Evolutionary conservation across 2,113 vertebrate genomes (phyloP).

Genomic region (Opisthocomus hoazin): DNA sequence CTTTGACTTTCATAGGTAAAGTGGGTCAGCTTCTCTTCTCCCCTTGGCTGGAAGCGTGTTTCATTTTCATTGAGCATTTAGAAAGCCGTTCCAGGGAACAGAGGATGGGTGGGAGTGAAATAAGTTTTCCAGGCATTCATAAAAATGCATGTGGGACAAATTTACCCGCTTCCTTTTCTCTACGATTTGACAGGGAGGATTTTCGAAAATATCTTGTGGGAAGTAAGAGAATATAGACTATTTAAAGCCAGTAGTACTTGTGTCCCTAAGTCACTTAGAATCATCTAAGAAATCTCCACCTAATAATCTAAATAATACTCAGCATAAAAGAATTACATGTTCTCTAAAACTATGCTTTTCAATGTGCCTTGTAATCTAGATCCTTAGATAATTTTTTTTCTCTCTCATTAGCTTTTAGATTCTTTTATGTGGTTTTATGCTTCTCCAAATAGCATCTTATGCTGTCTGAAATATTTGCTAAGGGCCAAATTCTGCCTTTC

Average conservation of each 20-base stretch:
- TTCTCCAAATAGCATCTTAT: slow-evolving; percentile 34
- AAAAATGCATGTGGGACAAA: slow-evolving; percentile 49
- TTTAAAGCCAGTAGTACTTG: background rate
- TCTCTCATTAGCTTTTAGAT: slow-evolving; percentile 48
- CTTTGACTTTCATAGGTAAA: background rate
- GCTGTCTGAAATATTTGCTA: slow-evolving; percentile 51
- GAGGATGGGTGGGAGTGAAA: slow-evolving; percentile 13
- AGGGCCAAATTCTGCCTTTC: slow-evolving; percentile 45
- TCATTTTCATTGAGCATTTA: background rate
- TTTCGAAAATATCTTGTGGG: slow-evolving; percentile 20
- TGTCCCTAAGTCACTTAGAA: slow-evolving; percentile 17
- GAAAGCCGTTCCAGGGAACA: background rate
- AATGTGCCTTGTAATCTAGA: slow-evolving; percentile 13
- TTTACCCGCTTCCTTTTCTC: background rate
- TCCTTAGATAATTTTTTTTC: background rate
- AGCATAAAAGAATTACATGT: background rate
- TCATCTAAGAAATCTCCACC: background rate
- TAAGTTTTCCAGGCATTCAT: slow-evolving; percentile 14
- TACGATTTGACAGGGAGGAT: background rate
- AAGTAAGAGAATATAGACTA: background rate
- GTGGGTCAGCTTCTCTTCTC: background rate
- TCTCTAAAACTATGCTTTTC: background rate
- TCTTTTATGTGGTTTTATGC: slow-evolving; percentile 52
- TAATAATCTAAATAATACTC: slow-evolving; percentile 24
- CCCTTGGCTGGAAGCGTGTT: background rate